Conservation (phyloP, 2,888 invertebrate genomes). For the Microplitis manilae region DNA sequence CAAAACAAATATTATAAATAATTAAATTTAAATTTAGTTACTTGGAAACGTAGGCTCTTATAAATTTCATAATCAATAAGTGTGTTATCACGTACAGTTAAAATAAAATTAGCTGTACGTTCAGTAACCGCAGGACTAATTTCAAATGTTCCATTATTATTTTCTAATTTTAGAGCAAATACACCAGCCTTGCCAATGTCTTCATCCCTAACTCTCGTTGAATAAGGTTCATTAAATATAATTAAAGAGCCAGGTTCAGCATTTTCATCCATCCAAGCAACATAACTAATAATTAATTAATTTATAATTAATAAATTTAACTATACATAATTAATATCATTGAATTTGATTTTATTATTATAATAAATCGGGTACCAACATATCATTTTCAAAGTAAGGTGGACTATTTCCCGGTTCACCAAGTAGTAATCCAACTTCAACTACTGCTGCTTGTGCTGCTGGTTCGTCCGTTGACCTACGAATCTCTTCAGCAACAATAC, state of each 20-base stretch:
- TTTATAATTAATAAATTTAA: no score
- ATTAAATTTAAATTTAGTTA: slow-evolving; percentile 61
- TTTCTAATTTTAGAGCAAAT: slow-evolving; percentile 83
- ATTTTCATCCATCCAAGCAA: slow-evolving; percentile 85
- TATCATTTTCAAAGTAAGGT: slow-evolving; percentile 85
- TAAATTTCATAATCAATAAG: slow-evolving; percentile 89
- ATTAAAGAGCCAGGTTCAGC: slow-evolving; percentile 85
- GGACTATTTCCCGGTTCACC: slow-evolving; percentile 84
- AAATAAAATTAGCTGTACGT: slow-evolving; percentile 83
- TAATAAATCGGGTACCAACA: slow-evolving; percentile 72
- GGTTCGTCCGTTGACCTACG: slow-evolving; percentile 81
- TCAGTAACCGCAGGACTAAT: slow-evolving; percentile 88
- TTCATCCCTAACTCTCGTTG: slow-evolving; percentile 82
- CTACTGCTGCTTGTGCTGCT: slow-evolving; percentile 85
- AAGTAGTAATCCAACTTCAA: slow-evolving; percentile 86
- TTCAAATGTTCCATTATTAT: slow-evolving; percentile 91
- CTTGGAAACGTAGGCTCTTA: slow-evolving; percentile 83
- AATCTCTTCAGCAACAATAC: slow-evolving; percentile 90
- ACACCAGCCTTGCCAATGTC: slow-evolving; percentile 88
- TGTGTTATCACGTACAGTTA: slow-evolving; percentile 86
- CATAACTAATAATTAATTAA: slow-evolving; percentile 74
- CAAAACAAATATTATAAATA: neutral
- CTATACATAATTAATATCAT: neutral
- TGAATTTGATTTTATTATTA: neutral
- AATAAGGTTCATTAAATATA: slow-evolving; percentile 81